These are phyloP conservation scores for Dicrostonyx torquatus DNA, from an alignment of 2,797 vertebrate species.

Conservation along the genomic window DNA sequence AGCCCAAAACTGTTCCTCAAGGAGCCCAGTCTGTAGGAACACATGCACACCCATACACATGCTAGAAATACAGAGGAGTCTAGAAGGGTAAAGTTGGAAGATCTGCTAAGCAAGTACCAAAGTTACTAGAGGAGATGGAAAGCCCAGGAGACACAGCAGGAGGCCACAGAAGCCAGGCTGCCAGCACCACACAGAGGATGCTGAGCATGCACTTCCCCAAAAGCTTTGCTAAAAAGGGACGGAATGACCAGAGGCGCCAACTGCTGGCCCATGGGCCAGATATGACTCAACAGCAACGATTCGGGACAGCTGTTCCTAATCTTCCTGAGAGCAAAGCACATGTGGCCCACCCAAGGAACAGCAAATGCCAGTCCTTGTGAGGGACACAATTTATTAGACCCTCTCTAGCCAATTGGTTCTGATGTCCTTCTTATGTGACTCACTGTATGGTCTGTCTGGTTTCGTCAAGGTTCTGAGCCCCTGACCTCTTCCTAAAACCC, in stretches of 20 bases:
- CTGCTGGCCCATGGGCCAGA: conserved; percentile 50
- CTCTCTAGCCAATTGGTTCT: conserved; percentile 36
- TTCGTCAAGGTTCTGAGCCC: neutral
- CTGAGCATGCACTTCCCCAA: conserved; percentile 45
- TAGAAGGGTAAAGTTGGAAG: no score
- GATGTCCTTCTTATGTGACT: conserved; percentile 36
- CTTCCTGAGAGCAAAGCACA: conserved; percentile 41
- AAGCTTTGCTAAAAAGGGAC: conserved; percentile 39
- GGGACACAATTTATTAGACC: conserved; percentile 49
- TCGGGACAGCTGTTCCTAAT: conserved; percentile 63
- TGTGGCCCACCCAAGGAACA: conserved; percentile 65
- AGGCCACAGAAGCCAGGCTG: conserved; percentile 42
- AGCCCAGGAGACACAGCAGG: conserved; percentile 32
- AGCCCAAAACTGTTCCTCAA: neutral
- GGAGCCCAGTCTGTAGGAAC: neutral
- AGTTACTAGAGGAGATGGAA: neutral
- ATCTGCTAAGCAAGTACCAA: neutral
- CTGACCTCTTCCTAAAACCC: conserved; percentile 1
- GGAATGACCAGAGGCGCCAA: conserved; percentile 67
- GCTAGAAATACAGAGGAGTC: neutral
- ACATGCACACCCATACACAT: neutral
- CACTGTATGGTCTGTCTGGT: neutral
- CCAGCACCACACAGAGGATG: neutral
- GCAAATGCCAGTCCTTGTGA: neutral
- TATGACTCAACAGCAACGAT: conserved; percentile 50